A percentile compares a stretch with the other conserved stretches of the same genome.
Evolutionary conservation across 2,888 invertebrate species (phyloP).

Genomic region (Orthonychiurus folsomi): DNA sequence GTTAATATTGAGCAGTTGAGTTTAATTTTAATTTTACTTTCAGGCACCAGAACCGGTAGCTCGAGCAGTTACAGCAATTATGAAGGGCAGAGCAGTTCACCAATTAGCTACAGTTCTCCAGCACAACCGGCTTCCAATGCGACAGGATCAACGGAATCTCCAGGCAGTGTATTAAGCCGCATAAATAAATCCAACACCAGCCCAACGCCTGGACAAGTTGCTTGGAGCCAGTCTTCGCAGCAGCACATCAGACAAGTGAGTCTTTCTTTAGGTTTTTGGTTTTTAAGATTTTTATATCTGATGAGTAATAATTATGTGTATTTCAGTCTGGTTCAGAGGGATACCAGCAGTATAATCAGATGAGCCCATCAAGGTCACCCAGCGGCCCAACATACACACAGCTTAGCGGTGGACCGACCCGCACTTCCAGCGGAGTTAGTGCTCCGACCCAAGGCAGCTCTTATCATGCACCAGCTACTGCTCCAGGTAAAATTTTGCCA

Average conservation of each 20-base stretch:
- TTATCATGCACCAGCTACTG: slow-evolving; percentile 38
- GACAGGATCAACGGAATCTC: slow-evolving; percentile 41
- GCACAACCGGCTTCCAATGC: slow-evolving; percentile 56
- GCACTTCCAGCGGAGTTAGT: slow-evolving; percentile 39
- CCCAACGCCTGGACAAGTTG: slow-evolving; percentile 60
- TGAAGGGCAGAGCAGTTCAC: too few species aligned
- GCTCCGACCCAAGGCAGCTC: slow-evolving; percentile 34
- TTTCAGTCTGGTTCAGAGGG: slow-evolving; percentile 61
- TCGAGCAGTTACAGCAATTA: too few species aligned
- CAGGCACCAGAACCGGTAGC: too few species aligned
- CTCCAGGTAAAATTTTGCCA: slow-evolving; percentile 27
- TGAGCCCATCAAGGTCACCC: slow-evolving; percentile 75
- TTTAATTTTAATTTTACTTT: too few species aligned
- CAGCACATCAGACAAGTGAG: slow-evolving; percentile 53
- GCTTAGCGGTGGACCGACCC: slow-evolving; percentile 58
- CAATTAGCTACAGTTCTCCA: slow-evolving; percentile 49
- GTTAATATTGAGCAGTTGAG: too few species aligned
- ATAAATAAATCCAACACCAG: slow-evolving; percentile 61
- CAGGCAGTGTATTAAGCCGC: slow-evolving; percentile 52
- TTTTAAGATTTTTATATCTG: slow-evolving; percentile 18
- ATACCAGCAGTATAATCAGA: slow-evolving; percentile 58
- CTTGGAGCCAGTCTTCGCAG: slow-evolving; percentile 50
- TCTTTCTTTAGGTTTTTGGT: too few species aligned
- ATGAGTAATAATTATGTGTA: slow-evolving; percentile 49
- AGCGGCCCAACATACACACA: slow-evolving; percentile 74